Conservation (phyloP, 2,888 invertebrate species). For the Cecidostiba fungosa region DNA sequence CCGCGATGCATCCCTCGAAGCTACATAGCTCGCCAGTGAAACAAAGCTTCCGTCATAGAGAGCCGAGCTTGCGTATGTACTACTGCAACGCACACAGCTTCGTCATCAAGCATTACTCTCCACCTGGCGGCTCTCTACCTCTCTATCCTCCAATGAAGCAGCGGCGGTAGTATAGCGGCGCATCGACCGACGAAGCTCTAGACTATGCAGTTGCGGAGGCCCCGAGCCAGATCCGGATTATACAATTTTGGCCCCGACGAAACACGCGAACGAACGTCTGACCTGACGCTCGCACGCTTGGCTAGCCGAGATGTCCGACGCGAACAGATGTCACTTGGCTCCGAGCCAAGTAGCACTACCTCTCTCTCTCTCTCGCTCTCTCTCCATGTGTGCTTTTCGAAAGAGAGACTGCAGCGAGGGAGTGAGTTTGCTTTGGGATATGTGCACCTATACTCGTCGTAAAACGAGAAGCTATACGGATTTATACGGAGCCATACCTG, state of each 20-base stretch:
- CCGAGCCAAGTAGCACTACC: constrained; percentile 66
- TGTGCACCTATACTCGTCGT: neutral
- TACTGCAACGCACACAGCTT: neutral
- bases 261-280: constrained; percentile 57
- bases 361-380: neutral
- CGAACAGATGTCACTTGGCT: constrained; percentile 69
- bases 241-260: constrained; percentile 64
- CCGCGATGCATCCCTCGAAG: neutral
- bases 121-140: neutral
- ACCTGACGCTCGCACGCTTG: constrained; percentile 56
- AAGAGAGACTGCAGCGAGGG: neutral
- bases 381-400: constrained; percentile 13
- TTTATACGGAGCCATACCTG: constrained; percentile 37
- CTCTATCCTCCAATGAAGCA: neutral
- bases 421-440: constrained; percentile 41
- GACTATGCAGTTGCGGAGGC: constrained; percentile 11
- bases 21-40: neutral
- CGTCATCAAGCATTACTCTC: neutral
- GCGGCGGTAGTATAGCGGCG: neutral
- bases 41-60: neutral
- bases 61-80: neutral
- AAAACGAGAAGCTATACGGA: constrained; percentile 53
- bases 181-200: neutral
- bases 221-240: constrained; percentile 65
- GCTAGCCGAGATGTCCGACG: constrained; percentile 64